Base-by-base conservation (phyloP, 1,140 invertebrate genomes). In the Drosophila tsacasi region DNA sequence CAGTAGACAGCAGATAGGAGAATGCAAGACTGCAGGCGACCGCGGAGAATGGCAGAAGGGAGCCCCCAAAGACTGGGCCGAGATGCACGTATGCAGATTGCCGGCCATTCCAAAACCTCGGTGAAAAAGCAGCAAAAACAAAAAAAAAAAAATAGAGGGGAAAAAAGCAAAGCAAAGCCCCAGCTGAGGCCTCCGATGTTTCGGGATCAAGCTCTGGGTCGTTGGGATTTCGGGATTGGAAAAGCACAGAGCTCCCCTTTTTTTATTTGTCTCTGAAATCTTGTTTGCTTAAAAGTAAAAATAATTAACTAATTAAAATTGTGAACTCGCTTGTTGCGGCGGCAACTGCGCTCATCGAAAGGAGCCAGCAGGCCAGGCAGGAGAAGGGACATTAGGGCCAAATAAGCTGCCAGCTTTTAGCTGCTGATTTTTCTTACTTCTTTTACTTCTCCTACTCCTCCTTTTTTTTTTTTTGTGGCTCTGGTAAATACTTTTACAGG, bases 251-350 rank as follows among this genome's bases (percentile, higher is more conserved):
- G 54, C 54, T 57, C 54, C 63, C 79, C 76, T 40, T 71, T 86
- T 78, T 84, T 79, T 85, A 78, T 90, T 90, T 90, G 85, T 90
- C 85, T 90, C 81, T 90, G 79, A 73, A 91, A 91, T 91, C 86
- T 91, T 91, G 86, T 91, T 91, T 86, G 86, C 79, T 83, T 91
- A 91, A 91, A 91, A 90, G 85, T 90, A 90, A 90, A 91, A 91
- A 91, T 91, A 91, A 91, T 91, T 91, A 91, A 91, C 86, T 90
- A 91, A 91, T 91, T 91, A 91, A 90, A 90, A 91, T 91, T 91
- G 82, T 86, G 83, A 86, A 76, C 81, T 81, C 75, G 78, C 84
- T 76, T 83, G 79, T 80, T 72, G 69, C 35, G 21, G 55, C 23
- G 27, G 58, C 25, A 50, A 49, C 64, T 61, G 42, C 30, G 21